A percentile compares a stretch with the other conserved stretches of the same genome.
Evolutionary conservation across 1,140 invertebrate genomes (phyloP).

Genomic region (Pseudomyrmex pallidus): DNA sequence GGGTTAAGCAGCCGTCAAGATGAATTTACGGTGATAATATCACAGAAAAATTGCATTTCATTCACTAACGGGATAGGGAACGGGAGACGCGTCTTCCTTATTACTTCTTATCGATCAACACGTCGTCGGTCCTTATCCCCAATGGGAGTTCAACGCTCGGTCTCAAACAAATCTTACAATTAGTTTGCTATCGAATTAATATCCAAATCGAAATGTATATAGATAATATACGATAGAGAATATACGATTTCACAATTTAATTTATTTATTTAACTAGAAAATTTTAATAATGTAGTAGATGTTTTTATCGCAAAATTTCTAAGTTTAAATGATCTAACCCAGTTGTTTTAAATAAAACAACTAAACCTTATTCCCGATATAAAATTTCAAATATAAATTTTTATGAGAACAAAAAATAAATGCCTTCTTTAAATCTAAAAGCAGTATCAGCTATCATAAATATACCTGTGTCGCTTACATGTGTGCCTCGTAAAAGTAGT

Average conservation of each 20-base stretch:
- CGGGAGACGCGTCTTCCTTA: conserved; percentile 57
- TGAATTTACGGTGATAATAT: conserved; percentile 79
- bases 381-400: not conserved
- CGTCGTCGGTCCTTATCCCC: not conserved
- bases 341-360: no score
- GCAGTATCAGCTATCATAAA: not conserved
- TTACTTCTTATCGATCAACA: conserved; percentile 74
- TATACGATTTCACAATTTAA: not conserved
- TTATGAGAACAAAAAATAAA: not conserved
- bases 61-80: conserved; percentile 32
- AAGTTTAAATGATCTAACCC: no score
- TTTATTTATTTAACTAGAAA: not conserved
- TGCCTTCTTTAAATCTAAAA: not conserved
- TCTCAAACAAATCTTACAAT: conserved; percentile 37
- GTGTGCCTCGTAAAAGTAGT: not conserved
- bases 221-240: not conserved
- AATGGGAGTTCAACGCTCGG: conserved; percentile 10
- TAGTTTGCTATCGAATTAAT: conserved; percentile 19
- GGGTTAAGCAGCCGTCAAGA: conserved; percentile 76
- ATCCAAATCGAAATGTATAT: not conserved
- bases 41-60: conserved; percentile 79
- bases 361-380: no score
- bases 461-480: not conserved
- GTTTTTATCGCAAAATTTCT: not conserved
- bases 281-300: not conserved